phyloP scores from a whole-genome alignment of 2,113 vertebrate species.

The Crotalus tigris region DNA sequence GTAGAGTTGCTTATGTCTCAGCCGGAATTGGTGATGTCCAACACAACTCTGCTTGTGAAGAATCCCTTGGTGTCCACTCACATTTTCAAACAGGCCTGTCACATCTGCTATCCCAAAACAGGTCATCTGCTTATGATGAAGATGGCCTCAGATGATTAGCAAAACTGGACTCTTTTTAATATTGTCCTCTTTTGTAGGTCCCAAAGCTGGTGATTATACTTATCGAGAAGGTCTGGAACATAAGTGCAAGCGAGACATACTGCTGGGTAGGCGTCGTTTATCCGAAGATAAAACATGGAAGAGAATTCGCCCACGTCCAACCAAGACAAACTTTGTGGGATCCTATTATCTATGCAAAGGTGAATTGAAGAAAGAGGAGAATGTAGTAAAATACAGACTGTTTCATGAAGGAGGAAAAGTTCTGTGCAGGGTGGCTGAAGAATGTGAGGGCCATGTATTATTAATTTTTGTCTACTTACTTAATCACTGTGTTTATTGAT shows the following conservation, averaged over 20 bases:
- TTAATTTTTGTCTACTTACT: not conserved
- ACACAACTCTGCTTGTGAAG: slow-evolving; percentile 87
- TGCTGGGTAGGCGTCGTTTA: slow-evolving; percentile 79
- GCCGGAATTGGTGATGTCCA: slow-evolving; percentile 65
- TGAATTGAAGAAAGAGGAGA: slow-evolving; percentile 51
- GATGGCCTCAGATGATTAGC: not conserved
- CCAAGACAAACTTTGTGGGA: slow-evolving; percentile 78
- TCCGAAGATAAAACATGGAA: slow-evolving; percentile 85
- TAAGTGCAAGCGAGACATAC: slow-evolving; percentile 80
- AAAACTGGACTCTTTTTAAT: not conserved
- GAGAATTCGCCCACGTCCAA: slow-evolving; percentile 84
- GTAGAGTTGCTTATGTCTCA: slow-evolving; percentile 44
- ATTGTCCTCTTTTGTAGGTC: slow-evolving; percentile 64
- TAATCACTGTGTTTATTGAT: not conserved
- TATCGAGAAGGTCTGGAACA: slow-evolving; percentile 85
- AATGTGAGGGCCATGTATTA: not conserved
- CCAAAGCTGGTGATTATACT: slow-evolving; percentile 78
- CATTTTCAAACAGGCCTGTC: slow-evolving; percentile 88
- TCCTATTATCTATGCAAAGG: slow-evolving; percentile 90
- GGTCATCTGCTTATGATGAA: slow-evolving; percentile 67
- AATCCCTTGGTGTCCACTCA: slow-evolving; percentile 86
- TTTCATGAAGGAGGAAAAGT: not conserved
- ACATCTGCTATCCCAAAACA: slow-evolving; percentile 88
- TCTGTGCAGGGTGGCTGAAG: not conserved
- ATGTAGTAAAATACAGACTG: accelerated